phyloP scores from a whole-genome alignment of 1,140 invertebrate species.

The Drosophila obscura region DNA sequence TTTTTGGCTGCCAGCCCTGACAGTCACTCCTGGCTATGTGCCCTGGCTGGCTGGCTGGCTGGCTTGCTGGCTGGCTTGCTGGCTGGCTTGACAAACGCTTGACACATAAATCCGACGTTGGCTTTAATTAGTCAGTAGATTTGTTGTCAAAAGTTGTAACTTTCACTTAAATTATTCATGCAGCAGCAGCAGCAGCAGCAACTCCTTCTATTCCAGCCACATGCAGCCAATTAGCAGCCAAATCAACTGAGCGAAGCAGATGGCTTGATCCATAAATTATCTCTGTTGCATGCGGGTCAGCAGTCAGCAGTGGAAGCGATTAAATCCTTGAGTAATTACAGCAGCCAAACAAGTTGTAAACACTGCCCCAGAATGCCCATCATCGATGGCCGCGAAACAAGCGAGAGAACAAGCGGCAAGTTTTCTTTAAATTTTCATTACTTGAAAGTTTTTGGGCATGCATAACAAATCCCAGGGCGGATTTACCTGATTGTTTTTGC shows the following conservation, averaged over 20 bases:
- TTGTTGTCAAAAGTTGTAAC: constrained; percentile 46
- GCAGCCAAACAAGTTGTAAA: constrained; percentile 19
- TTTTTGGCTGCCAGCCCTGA: constrained; percentile 28
- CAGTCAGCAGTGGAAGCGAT: neutral
- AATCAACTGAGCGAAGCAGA: constrained; percentile 3
- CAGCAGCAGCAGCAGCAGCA: constrained; percentile 1
- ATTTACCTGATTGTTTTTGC: constrained; percentile 40
- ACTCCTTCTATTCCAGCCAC: neutral
- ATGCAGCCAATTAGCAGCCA: constrained; percentile 29
- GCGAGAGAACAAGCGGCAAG: too few species aligned
- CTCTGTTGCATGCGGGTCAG: neutral
- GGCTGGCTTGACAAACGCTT: constrained; percentile 56
- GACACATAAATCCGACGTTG: constrained; percentile 66
- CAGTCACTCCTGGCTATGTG: constrained; percentile 26
- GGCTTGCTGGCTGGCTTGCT: constrained; percentile 14
- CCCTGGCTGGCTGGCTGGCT: constrained; percentile 3
- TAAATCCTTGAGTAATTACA: constrained; percentile 7
- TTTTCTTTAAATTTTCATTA: constrained; percentile 16
- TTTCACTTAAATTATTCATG: constrained; percentile 63
- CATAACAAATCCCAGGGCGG: neutral
- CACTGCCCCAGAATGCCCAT: neutral
- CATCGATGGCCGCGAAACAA: constrained; percentile 12
- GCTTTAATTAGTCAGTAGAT: constrained; percentile 74
- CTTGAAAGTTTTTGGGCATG: constrained; percentile 2
- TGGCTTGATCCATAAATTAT: constrained; percentile 21